Evolutionary conservation across 2,113 vertebrate species (phyloP).

Genomic region (Candoia aspera): DNA sequence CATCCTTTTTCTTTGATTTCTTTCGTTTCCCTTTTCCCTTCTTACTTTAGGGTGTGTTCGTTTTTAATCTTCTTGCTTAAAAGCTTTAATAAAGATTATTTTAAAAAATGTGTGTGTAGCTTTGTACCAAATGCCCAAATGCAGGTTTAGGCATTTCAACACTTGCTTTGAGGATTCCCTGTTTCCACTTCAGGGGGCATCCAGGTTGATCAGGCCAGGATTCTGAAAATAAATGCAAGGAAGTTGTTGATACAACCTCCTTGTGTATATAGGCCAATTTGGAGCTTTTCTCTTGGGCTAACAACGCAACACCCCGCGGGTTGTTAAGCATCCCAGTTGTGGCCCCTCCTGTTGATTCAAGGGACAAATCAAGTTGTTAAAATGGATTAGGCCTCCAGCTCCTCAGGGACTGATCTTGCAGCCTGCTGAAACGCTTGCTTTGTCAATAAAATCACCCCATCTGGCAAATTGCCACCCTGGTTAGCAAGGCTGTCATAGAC

Average conservation of each 20-base stretch:
- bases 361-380: constrained; percentile 9
- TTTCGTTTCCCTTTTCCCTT: too few species aligned
- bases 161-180: constrained; percentile 39
- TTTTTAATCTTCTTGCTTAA: too few species aligned
- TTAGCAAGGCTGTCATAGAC: too few species aligned
- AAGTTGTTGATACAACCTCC: not conserved
- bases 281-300: not conserved
- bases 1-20: too few species aligned
- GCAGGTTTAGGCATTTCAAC: constrained; percentile 11
- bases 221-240: constrained; percentile 33
- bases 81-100: too few species aligned
- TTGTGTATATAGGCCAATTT: not conserved
- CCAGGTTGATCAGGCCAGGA: constrained; percentile 40
- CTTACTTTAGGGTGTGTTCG: too few species aligned
- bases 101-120: too few species aligned
- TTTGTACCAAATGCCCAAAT: too few species aligned
- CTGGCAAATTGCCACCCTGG: not conserved
- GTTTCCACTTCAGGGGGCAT: constrained; percentile 47
- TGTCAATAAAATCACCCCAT: not conserved
- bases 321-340: constrained; percentile 33
- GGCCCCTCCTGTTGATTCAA: constrained; percentile 30
- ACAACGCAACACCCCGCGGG: not conserved
- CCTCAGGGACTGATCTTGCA: constrained; percentile 11
- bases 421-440: not conserved
- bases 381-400: constrained; percentile 23